phyloP scores from a whole-genome alignment of 1,140 invertebrate genomes.

The Palaemon carinicauda region DNA sequence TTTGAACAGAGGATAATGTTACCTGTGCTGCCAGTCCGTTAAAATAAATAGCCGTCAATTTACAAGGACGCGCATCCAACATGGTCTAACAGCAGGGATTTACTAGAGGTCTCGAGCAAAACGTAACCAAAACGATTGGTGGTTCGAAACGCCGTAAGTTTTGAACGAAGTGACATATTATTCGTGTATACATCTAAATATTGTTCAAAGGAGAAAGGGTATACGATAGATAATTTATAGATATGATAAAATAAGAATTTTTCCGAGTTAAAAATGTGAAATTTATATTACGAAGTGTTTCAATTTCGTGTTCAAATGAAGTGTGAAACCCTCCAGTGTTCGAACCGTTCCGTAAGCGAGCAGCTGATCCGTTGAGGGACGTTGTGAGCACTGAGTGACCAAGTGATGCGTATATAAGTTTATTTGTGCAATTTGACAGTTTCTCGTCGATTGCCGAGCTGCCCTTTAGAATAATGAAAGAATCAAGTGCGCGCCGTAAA shows the following conservation, averaged over 20 bases:
- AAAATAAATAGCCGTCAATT: not conserved
- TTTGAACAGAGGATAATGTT: not conserved
- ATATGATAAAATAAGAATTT: too few species aligned
- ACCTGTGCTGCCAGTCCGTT: too few species aligned
- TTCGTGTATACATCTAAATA: too few species aligned
- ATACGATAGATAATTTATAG: too few species aligned
- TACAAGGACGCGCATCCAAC: constrained; percentile 1
- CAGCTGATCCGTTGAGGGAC: constrained; percentile 21
- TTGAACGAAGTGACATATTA: too few species aligned
- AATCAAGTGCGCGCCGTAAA: not conserved
- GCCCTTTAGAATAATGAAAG: constrained; percentile 12
- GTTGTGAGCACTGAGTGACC: not conserved
- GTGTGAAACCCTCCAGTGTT: not conserved
- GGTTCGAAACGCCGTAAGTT: too few species aligned
- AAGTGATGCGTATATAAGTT: constrained; percentile 42
- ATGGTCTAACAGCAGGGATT: not conserved
- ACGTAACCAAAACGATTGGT: too few species aligned
- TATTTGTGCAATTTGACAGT: not conserved
- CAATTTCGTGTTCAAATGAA: not conserved
- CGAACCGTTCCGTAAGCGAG: not conserved
- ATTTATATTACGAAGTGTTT: not conserved
- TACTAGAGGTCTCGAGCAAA: too few species aligned
- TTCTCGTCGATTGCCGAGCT: not conserved
- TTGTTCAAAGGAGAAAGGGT: too few species aligned
- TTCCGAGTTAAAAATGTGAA: too few species aligned